These are phyloP conservation scores for Drosophila lacertosa DNA, from an alignment of 1,140 invertebrate genomes.

Conservation along the genomic window DNA sequence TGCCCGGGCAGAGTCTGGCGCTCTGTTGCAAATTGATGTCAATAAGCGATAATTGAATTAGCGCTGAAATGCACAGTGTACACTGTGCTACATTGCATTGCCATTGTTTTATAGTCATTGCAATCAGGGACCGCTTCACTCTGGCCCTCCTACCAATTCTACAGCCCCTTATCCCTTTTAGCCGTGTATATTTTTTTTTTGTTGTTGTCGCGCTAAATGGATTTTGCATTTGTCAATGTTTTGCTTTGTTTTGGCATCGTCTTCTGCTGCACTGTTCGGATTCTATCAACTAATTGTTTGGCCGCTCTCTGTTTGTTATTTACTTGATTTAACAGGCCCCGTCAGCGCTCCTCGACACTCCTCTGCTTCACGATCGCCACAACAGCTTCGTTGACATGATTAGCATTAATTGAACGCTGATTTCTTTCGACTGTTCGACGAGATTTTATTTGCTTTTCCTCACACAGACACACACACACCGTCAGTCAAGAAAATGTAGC, in stretches of 20 bases:
- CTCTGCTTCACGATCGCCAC: not conserved
- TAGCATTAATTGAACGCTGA: conserved; percentile 64
- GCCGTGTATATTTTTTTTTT: not conserved
- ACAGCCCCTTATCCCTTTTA: not conserved
- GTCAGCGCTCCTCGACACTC: not conserved
- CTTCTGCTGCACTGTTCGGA: not conserved
- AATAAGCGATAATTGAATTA: conserved; percentile 69
- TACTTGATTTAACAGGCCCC: conserved; percentile 44
- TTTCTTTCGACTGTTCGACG: conserved; percentile 43
- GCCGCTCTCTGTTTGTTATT: conserved; percentile 55
- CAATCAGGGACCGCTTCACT: conserved; percentile 40
- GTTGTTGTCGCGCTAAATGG: conserved; percentile 12
- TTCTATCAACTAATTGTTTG: conserved; percentile 48
- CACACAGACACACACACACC: not conserved
- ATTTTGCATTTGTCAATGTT: conserved; percentile 53
- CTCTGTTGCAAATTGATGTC: conserved; percentile 57
- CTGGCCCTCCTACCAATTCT: not conserved
- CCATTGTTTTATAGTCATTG: conserved; percentile 41
- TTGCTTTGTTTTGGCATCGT: conserved; percentile 23
- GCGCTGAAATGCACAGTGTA: conserved; percentile 59
- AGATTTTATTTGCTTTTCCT: conserved; percentile 30
- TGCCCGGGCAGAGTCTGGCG: not conserved
- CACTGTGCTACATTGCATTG: conserved; percentile 62
- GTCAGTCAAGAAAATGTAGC: conserved; percentile 1
- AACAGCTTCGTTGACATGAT: conserved; percentile 48